These are phyloP conservation scores for Eidolon dupreanum DNA, from an alignment of 2,797 vertebrate genomes.

Conservation along the genomic window DNA sequence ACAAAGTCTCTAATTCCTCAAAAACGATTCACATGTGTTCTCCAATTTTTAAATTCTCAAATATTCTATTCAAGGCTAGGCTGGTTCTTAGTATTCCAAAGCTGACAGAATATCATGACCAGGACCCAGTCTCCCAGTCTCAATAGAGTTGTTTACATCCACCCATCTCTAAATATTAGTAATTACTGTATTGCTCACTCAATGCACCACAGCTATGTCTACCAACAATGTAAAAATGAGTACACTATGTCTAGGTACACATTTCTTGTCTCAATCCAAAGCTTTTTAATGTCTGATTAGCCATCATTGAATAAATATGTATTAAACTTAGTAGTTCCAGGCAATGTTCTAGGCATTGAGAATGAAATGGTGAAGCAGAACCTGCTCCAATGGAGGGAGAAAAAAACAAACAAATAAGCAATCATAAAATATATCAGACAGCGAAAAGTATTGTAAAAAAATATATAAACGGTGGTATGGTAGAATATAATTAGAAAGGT, in stretches of 20 bases:
- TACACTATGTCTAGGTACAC: not conserved
- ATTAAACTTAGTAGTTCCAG: not conserved
- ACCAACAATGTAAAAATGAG: not conserved
- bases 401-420: not conserved
- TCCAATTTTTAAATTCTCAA: conserved; percentile 30
- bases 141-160: not conserved
- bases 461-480: not conserved
- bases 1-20: not conserved
- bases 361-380: not conserved
- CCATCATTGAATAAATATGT: not conserved
- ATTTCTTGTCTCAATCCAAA: not conserved
- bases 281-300: not conserved
- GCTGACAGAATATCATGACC: not conserved
- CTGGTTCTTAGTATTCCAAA: not conserved
- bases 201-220: not conserved
- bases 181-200: not conserved
- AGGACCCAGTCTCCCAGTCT: not conserved
- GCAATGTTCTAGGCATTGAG: not conserved
- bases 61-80: not conserved
- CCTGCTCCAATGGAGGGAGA: not conserved
- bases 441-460: not conserved
- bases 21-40: not conserved
- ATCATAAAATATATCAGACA: not conserved
- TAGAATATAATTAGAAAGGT: not conserved
- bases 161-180: not conserved